These are phyloP conservation scores for Caenorhabditis remanei DNA, from an alignment of 1,140 invertebrate genomes.

Conservation along the genomic window DNA sequence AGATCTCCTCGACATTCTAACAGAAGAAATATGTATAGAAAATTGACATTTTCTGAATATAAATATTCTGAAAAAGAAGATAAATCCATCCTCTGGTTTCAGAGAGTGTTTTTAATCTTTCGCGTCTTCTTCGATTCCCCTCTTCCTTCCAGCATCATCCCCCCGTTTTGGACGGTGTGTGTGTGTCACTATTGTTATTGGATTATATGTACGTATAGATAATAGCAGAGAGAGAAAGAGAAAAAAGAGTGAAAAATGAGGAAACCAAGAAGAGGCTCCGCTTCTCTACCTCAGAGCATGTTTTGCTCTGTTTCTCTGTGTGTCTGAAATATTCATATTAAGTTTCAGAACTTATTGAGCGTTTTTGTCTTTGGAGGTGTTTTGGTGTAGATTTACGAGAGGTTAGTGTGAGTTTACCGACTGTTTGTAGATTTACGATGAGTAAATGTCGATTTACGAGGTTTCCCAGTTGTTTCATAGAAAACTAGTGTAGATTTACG, in stretches of 20 bases:
- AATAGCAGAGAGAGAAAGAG: too few species aligned
- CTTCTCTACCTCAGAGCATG: background rate
- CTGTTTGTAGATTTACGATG: too few species aligned
- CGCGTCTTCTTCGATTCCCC: too few species aligned
- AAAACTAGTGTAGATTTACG: too few species aligned
- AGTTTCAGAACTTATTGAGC: background rate
- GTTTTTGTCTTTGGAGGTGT: background rate
- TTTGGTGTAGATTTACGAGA: too few species aligned
- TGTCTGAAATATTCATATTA: too few species aligned
- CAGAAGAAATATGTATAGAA: background rate
- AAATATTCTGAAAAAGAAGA: too few species aligned
- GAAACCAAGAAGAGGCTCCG: background rate
- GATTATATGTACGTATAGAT: slow-evolving; percentile 18
- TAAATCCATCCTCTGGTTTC: background rate
- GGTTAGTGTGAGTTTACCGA: too few species aligned
- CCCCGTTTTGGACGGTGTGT: background rate
- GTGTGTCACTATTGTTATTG: slow-evolving; percentile 48
- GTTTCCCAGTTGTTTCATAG: too few species aligned
- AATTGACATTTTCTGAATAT: background rate
- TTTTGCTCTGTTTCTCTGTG: too few species aligned
- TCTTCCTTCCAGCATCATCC: background rate
- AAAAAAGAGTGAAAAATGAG: too few species aligned
- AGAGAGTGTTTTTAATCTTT: background rate
- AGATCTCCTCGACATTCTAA: background rate
- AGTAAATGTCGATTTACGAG: too few species aligned